Percentiles rank a stretch among this genome's conserved stretches.
Evolutionary conservation across 1,140 invertebrate species (phyloP).

Genomic region (Drosophila tropicalis): DNA sequence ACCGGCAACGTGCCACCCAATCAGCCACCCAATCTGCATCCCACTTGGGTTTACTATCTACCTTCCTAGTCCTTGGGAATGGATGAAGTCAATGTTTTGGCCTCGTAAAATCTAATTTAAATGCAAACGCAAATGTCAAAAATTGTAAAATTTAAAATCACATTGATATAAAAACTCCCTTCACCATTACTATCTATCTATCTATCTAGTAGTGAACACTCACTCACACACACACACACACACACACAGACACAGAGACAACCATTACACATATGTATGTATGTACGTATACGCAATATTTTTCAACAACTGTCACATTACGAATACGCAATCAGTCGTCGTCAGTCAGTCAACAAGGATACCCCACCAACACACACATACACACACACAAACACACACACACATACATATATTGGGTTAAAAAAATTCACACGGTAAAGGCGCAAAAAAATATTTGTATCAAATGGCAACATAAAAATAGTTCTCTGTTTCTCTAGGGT

Average conservation of each 20-base stretch:
- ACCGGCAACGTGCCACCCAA: conserved; percentile 25
- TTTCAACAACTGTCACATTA: conserved; percentile 73
- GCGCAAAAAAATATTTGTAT: conserved; percentile 24
- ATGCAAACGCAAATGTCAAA: conserved; percentile 80
- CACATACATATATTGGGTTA: conserved; percentile 7
- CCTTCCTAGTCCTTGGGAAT: not conserved
- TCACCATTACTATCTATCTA: conserved; percentile 38
- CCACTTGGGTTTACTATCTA: not conserved
- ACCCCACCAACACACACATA: conserved; percentile 51
- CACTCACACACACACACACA: not conserved
- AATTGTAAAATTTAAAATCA: conserved; percentile 81
- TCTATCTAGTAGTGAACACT: conserved; percentile 1
- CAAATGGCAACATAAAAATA: not conserved
- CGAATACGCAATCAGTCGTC: conserved; percentile 74
- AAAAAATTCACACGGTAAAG: conserved; percentile 41
- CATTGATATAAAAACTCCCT: conserved; percentile 37
- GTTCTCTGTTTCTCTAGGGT: not conserved
- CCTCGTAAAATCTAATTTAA: conserved; percentile 78
- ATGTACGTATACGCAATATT: conserved; percentile 65
- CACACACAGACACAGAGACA: conserved; percentile 15
- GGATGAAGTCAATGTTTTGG: conserved; percentile 38
- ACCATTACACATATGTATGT: not conserved
- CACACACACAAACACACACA: not conserved
- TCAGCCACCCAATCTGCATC: not conserved
- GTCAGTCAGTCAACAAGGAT: conserved; percentile 47